Evolutionary conservation across 2,797 vertebrate species (phyloP).

Genomic region (Vultur gryphus): DNA sequence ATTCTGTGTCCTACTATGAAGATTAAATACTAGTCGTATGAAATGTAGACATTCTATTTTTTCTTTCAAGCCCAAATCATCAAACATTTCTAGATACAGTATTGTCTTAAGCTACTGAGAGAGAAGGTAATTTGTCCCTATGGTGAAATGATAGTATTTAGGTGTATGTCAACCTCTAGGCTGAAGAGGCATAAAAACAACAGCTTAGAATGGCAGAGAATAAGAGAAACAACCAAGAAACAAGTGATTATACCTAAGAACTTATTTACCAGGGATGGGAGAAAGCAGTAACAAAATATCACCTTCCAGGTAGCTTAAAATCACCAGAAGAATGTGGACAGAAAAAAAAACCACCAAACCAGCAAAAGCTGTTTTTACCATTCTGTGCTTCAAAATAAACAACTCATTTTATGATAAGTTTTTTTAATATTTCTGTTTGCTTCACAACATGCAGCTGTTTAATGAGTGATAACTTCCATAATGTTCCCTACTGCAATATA

Average conservation of each 20-base stretch:
- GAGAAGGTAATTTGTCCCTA: neutral
- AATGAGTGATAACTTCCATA: conserved; percentile 39
- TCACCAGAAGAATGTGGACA: neutral
- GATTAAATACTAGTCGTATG: neutral
- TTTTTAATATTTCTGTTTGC: conserved; percentile 63
- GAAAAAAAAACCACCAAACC: neutral
- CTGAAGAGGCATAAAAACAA: neutral
- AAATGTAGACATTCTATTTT: neutral
- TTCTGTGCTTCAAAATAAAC: conserved; percentile 19
- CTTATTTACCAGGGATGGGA: neutral
- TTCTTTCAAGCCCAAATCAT: neutral
- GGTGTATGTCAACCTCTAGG: neutral
- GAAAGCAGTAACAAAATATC: neutral
- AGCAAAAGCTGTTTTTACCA: neutral
- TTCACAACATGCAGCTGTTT: conserved; percentile 43
- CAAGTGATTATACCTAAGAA: neutral
- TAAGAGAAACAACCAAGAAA: neutral
- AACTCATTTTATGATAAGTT: conserved; percentile 43
- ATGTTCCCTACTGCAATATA: neutral
- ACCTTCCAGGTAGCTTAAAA: neutral
- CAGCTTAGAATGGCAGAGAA: neutral
- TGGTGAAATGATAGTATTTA: neutral
- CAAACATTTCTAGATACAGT: neutral
- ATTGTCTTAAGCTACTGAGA: neutral
- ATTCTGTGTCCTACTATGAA: neutral